Evolutionary conservation across 1,140 invertebrate genomes (phyloP).

Genomic region (Bombus cullumanus): DNA sequence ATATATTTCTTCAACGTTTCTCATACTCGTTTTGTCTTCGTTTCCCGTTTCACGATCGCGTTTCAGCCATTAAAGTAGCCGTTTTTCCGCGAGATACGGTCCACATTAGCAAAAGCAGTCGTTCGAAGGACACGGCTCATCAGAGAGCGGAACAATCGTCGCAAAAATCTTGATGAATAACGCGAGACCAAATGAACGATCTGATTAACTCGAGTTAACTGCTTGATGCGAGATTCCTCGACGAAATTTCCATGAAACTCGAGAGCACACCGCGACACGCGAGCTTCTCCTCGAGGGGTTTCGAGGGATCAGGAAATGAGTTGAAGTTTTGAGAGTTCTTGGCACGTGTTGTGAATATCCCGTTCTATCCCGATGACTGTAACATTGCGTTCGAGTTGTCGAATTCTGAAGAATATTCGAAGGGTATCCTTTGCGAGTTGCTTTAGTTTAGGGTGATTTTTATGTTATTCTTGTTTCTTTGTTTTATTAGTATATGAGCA

Average conservation of each 20-base stretch:
- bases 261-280: not conserved
- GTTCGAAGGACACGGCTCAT: not conserved
- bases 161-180: not conserved
- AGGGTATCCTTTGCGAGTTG: not conserved
- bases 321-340: constrained; percentile 3
- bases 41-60: not conserved
- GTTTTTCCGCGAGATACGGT: not conserved
- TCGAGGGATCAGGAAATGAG: not conserved
- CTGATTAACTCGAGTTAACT: constrained; percentile 9
- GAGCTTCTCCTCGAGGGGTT: not conserved
- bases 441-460: not conserved
- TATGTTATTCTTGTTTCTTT: not conserved
- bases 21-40: too few species aligned
- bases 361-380: not conserved
- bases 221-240: not conserved
- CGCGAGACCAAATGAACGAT: not conserved
- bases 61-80: not conserved
- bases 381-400: not conserved
- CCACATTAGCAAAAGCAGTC: not conserved
- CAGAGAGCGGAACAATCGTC: not conserved
- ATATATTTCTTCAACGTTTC: not conserved
- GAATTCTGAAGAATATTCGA: not conserved
- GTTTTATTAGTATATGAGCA: too few species aligned
- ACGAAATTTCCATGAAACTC: not conserved
- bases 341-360: not conserved